Evolutionary conservation across 2,888 invertebrate species (phyloP), one percentile per base, ranked within the genome.

Genomic region (Pristionchus entomophagus): DNA sequence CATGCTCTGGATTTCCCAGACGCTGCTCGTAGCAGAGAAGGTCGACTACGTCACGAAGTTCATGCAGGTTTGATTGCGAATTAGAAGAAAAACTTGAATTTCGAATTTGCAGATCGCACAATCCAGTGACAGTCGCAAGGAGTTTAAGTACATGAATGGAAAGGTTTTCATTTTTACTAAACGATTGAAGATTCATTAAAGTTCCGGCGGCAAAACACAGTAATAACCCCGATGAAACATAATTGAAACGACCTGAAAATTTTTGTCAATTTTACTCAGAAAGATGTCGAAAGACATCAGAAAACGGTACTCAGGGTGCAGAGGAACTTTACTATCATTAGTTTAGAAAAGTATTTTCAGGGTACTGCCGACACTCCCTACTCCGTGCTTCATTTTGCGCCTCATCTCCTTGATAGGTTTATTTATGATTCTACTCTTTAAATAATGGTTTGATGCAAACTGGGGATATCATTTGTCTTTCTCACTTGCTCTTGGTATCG

Each of bases 1-100:
- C 41, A 49, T 93, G 53, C 91, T 91, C 85, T 93, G 93, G 93
- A 62, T 93, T 12, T 88, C 90, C 3, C 91, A 91, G 86, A 89
- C 89, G 3, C 78, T 91, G n/a, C 86, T 93, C 26, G 87, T 86
- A 38, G 88, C 90, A 19, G 92, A 92, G 85, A 90, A 90, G 69
- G 90, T 92, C n/a, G 93, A 93, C 84, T 93, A 93, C 77, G 89
- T 93, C 29, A 88, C 93, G 85, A 92, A 91, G 80, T 93, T 90
- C 59, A 90, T 90, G 86, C 90, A 90, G 65, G 83, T 84, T 32
- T 17, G 41, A n/a, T n/a, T n/a, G n/a, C n/a, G n/a, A n/a, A n/a
- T n/a, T n/a, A n/a, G 3, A 26, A 45, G 14, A 35, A 51, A 32
- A 51, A 19, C 29, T 51, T 32, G 32, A 65, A 38, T 35, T 35